Percentiles rank a stretch among this genome's conserved stretches.
Evolutionary conservation across 2,797 vertebrate species (phyloP).

Genomic region (Onychomys arenicola): DNA sequence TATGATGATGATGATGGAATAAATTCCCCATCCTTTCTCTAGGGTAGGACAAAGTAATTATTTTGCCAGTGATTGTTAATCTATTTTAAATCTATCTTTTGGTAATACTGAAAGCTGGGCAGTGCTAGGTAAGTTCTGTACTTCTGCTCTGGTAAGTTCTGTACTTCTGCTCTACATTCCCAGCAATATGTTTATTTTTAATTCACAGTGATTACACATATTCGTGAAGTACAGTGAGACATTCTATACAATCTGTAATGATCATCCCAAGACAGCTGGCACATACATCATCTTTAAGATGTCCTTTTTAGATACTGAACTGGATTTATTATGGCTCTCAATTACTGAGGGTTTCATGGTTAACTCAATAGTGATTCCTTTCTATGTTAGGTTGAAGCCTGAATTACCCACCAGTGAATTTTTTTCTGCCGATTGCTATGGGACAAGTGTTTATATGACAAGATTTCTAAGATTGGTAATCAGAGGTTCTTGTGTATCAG

Average conservation of each 20-base stretch:
- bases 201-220: background rate
- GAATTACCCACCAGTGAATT: background rate
- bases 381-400: background rate
- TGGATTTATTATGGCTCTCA: slow-evolving; percentile 20
- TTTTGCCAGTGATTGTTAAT: background rate
- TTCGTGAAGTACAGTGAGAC: background rate
- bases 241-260: background rate
- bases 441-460: background rate
- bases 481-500: background rate
- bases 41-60: background rate
- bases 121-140: background rate
- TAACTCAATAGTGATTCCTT: background rate
- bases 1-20: background rate
- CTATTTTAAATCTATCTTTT: background rate
- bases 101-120: background rate
- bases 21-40: background rate
- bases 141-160: background rate
- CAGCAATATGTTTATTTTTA: background rate
- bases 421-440: background rate
- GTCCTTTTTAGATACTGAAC: background rate
- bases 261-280: background rate
- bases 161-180: background rate
- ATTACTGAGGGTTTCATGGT: background rate
- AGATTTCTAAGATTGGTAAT: background rate
- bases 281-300: background rate